Conservation (phyloP, 2,797 vertebrate species). For the Enteromius unitaeniatus region DNA sequence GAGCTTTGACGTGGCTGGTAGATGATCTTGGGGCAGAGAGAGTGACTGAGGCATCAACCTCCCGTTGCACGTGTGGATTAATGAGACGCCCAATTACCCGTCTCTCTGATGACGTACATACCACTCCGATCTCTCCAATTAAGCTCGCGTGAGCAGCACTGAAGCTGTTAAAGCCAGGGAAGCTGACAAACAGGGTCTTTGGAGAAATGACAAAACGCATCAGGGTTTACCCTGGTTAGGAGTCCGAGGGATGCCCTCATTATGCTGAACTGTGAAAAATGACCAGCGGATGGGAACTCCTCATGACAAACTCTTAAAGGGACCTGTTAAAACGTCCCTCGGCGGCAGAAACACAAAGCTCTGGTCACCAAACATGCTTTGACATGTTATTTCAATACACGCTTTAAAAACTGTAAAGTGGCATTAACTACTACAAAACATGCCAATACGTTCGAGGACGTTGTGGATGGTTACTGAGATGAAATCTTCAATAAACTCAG, state of each 20-base stretch:
- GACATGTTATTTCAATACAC: neutral
- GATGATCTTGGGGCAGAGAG: constrained; percentile 26
- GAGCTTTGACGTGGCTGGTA: neutral
- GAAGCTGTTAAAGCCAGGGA: constrained; percentile 45
- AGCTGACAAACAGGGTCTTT: constrained; percentile 59
- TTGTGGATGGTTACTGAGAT: neutral
- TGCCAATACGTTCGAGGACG: neutral
- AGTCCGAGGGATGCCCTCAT: constrained; percentile 5
- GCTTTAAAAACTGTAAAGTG: neutral
- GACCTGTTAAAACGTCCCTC: neutral
- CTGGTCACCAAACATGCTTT: neutral
- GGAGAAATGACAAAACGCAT: constrained; percentile 45
- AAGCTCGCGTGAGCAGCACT: constrained; percentile 32
- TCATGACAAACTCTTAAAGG: constrained; percentile 18
- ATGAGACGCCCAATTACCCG: constrained; percentile 32
- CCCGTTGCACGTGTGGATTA: constrained; percentile 42
- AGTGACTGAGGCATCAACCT: constrained; percentile 40
- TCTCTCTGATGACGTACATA: constrained; percentile 54
- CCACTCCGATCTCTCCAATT: constrained; percentile 8
- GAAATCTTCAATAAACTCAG: neutral
- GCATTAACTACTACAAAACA: neutral
- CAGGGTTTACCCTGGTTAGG: constrained; percentile 34
- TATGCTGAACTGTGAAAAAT: neutral
- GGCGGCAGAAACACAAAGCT: neutral
- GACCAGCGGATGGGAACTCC: constrained; percentile 14